Conservation (phyloP, 2,888 invertebrate species). For the Polymixis lichenea region DNA sequence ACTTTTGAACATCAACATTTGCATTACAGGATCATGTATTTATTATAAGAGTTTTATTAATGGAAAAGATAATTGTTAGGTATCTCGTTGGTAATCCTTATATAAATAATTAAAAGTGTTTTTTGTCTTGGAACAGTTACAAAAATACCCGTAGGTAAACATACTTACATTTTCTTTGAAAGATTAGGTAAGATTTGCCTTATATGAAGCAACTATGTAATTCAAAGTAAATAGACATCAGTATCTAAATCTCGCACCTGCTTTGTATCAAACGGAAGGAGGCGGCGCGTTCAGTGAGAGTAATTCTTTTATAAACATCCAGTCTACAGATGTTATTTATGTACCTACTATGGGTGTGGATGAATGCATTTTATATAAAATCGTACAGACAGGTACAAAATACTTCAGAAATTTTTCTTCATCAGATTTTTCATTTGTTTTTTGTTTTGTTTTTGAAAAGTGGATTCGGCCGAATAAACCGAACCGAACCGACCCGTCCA, state of each 20-base stretch:
- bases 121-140: background rate
- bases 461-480: background rate
- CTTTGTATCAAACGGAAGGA: constrained; percentile 64
- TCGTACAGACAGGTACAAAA: constrained; percentile 51
- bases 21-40: too few relatives aligned
- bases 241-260: constrained; percentile 62
- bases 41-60: too few relatives aligned
- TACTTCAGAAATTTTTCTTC: background rate
- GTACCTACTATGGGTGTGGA: constrained; percentile 22
- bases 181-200: background rate
- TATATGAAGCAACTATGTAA: constrained; percentile 17
- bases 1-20: too few relatives aligned
- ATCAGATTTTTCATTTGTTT: background rate
- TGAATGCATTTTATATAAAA: constrained; percentile 62
- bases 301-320: constrained; percentile 63
- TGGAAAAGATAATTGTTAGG: too few relatives aligned
- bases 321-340: constrained; percentile 43
- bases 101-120: too few relatives aligned
- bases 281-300: constrained; percentile 57
- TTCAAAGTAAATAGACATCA: constrained; percentile 37
- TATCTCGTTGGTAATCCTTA: too few relatives aligned
- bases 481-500: too few relatives aligned
- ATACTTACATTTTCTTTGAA: background rate
- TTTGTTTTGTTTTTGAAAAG: background rate
- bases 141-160: background rate